Percentiles rank a stretch among this genome's conserved stretches.
Evolutionary conservation across 2,113 vertebrate species (phyloP).

Genomic region (Lanius collurio): DNA sequence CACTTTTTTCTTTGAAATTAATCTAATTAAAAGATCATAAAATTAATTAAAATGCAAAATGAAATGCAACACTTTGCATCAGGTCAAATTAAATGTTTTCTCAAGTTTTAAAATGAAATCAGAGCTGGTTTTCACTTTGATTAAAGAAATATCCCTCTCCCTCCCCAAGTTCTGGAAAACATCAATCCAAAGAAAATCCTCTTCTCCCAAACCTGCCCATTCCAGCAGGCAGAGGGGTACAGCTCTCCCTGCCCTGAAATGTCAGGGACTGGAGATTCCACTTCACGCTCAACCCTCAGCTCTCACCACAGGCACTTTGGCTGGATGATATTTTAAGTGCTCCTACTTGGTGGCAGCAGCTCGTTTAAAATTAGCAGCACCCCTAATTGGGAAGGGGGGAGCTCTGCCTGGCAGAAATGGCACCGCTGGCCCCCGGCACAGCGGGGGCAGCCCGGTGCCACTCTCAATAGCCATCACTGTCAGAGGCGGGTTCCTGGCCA

Average conservation of each 20-base stretch:
- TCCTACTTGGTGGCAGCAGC: neutral
- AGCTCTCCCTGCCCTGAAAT: neutral
- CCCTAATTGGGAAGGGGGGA: neutral
- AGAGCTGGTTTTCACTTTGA: constrained; percentile 6
- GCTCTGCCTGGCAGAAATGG: constrained; percentile 7
- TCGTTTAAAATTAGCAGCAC: constrained; percentile 21
- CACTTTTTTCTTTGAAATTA: constrained; percentile 30
- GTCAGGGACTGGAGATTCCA: neutral
- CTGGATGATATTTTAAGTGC: neutral
- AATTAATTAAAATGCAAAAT: constrained; percentile 43
- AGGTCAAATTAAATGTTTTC: neutral
- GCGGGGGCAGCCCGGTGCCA: neutral
- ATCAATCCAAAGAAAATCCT: neutral
- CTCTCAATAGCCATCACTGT: constrained; percentile 20
- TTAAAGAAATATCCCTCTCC: neutral
- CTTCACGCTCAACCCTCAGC: neutral
- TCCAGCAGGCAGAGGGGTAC: neutral
- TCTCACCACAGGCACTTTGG: neutral
- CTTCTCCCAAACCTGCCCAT: neutral
- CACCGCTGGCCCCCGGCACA: neutral
- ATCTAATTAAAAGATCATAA: constrained; percentile 56
- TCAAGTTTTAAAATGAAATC: constrained; percentile 11
- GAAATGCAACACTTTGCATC: constrained; percentile 1
- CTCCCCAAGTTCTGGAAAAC: neutral
- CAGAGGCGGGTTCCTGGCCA: neutral